Percentiles rank a stretch among this genome's conserved stretches.
Conservation (phyloP, 2,888 invertebrate species). For the Lithosia quadra region DNA sequence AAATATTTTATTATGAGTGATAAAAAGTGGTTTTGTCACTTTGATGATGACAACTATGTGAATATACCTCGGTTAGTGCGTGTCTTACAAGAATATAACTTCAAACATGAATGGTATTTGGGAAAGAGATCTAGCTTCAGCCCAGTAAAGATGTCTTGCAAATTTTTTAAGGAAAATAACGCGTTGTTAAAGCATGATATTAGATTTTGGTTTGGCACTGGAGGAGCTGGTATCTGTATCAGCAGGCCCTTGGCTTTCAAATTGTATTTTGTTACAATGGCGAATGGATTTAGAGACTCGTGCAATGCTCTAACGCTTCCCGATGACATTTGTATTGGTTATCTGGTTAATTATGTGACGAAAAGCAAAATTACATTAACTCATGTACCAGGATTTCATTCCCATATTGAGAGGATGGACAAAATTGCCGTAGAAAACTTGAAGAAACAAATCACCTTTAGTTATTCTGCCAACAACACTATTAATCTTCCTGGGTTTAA, state of each 20-base stretch:
- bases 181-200: not conserved
- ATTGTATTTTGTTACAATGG: not conserved
- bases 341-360: conserved; percentile 6
- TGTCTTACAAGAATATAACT: conserved; percentile 83
- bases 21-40: conserved; percentile 96
- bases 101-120: conserved; percentile 14
- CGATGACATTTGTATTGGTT: conserved; percentile 15
- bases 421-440: not conserved
- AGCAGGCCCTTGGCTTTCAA: not conserved
- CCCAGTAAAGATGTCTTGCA: conserved; percentile 2
- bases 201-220: conserved; percentile 10
- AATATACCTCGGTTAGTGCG: conserved; percentile 92
- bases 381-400: conserved; percentile 13
- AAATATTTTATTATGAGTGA: conserved; percentile 1
- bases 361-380: not conserved
- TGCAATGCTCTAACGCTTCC: not conserved
- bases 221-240: conserved; percentile 15
- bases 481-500: not conserved
- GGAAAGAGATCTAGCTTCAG: conserved; percentile 14
- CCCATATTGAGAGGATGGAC: conserved; percentile 8
- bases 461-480: not conserved
- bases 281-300: not conserved
- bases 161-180: not conserved
- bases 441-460: not conserved
- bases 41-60: conserved; percentile 97